Evolutionary conservation across 2,113 vertebrate species (phyloP), one percentile per base, ranked within the genome.

Genomic region (Carettochelys insculpta): DNA sequence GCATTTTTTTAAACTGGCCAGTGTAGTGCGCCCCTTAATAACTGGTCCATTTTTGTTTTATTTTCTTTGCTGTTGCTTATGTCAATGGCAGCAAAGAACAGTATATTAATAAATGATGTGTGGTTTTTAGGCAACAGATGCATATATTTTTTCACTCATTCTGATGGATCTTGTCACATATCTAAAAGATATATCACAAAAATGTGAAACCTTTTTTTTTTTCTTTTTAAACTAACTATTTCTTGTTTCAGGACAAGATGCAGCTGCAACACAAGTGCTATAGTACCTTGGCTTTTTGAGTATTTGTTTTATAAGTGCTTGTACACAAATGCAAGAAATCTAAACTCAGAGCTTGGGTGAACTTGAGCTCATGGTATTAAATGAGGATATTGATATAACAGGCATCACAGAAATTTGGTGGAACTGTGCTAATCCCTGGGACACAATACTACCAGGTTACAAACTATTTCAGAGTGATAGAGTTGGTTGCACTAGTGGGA

Each of bases 91-190:
- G 52, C 3, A 56, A 91, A 92, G 92, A 94, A 45, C 52, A 17
- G 95, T 91, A 93, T 38, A 77, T 96, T 88, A 90, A 95, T 97
- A 92, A 92, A 84, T 80, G 86, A 92, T 87, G 91, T 97, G 86
- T 87, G 83, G 97, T 97, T 97, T 97, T 91, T 89, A 5, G 84
- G 97, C 96, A 96, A 95, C 97, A 98, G 97, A 96, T 98, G 97
- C 95, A 93, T 86, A 31, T 95, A 95, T 96, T 83, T 90, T 83
- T 97, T 29, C 11, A n/a, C 87, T n/a, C 91, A 92, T 76, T 94
- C 83, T 79, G 45, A 80, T 86, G 92, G 85, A 96, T 91, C 68
- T 20, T 95, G 92, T 97, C 96, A 93, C 65, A 41, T 92, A 91
- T 89, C 94, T 93, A 94, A 94, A 93, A 95, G 94, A 94, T 95